Evolutionary conservation across 2,113 vertebrate genomes (phyloP).

Genomic region (Bostrychus sinensis): DNA sequence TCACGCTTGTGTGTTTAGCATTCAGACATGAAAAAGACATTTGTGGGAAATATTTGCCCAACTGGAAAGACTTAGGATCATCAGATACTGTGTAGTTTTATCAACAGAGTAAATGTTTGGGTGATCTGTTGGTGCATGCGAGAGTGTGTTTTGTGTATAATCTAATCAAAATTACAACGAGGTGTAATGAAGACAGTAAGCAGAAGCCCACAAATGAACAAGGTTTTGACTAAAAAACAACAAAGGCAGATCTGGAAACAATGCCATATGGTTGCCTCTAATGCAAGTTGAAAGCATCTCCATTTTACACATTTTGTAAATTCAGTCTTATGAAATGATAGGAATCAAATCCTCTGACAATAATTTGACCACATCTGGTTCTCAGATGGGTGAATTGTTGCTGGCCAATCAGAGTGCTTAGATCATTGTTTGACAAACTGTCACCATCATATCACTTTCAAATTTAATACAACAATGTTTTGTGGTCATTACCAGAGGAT

Average conservation of each 20-base stretch:
- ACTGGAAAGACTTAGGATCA: constrained; percentile 10
- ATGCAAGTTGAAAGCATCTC: neutral
- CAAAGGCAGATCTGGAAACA: constrained; percentile 1
- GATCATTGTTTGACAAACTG: constrained; percentile 9
- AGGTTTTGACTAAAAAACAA: constrained; percentile 17
- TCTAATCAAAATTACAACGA: constrained; percentile 42
- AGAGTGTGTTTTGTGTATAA: constrained; percentile 12
- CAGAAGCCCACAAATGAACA: constrained; percentile 33
- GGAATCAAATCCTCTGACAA: constrained; percentile 9
- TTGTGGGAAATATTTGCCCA: constrained; percentile 2
- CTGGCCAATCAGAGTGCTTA: neutral
- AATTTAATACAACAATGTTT: neutral
- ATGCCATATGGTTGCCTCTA: neutral
- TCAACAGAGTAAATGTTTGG: constrained; percentile 10
- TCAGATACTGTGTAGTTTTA: constrained; percentile 13
- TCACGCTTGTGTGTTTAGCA: constrained; percentile 41
- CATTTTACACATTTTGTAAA: constrained; percentile 4
- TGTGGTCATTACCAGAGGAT: neutral
- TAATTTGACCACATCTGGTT: constrained; percentile 11
- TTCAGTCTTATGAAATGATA: neutral
- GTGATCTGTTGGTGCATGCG: neutral
- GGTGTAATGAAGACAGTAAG: constrained; percentile 41
- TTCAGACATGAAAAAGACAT: constrained; percentile 29
- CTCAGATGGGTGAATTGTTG: constrained; percentile 2
- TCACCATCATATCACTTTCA: neutral